phyloP scores from a whole-genome alignment of 92 coral and sea anemone genomes.

The Porites cylindrica region DNA sequence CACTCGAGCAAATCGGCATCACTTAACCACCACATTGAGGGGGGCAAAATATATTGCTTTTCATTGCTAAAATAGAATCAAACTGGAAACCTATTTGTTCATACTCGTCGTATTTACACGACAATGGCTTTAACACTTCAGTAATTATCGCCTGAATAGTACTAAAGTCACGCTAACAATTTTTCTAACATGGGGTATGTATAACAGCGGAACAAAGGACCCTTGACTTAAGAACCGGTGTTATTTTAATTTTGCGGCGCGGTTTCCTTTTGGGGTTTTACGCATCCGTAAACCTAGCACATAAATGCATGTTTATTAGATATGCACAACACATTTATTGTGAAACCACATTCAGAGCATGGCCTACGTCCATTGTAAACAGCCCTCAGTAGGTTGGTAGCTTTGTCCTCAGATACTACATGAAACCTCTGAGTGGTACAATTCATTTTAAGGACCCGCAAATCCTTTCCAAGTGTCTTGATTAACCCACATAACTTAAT shows the following conservation, averaged over 20 bases:
- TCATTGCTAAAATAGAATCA: not conserved
- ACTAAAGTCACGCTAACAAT: not conserved
- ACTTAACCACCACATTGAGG: not conserved
- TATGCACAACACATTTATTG: conserved; percentile 1
- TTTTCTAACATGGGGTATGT: not conserved
- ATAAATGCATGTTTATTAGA: not conserved
- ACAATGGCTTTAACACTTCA: conserved; percentile 14
- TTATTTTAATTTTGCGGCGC: not conserved
- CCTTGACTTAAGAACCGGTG: not conserved
- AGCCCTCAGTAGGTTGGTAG: not conserved
- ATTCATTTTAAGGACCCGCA: too few species aligned
- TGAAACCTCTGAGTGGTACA: too few species aligned
- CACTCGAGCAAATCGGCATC: not conserved
- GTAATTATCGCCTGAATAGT: not conserved
- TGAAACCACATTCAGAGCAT: not conserved
- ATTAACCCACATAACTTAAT: too few species aligned
- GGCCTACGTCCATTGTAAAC: not conserved
- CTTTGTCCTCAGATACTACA: not conserved
- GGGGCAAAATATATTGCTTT: conserved; percentile 3
- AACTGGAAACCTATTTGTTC: conserved; percentile 11
- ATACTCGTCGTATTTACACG: not conserved
- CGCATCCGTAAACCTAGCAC: not conserved
- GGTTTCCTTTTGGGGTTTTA: conserved; percentile 17
- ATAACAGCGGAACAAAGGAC: not conserved
- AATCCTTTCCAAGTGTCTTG: too few species aligned